Conservation (phyloP, 2,888 invertebrate genomes). For the Caenorhabditis japonica region DNA sequence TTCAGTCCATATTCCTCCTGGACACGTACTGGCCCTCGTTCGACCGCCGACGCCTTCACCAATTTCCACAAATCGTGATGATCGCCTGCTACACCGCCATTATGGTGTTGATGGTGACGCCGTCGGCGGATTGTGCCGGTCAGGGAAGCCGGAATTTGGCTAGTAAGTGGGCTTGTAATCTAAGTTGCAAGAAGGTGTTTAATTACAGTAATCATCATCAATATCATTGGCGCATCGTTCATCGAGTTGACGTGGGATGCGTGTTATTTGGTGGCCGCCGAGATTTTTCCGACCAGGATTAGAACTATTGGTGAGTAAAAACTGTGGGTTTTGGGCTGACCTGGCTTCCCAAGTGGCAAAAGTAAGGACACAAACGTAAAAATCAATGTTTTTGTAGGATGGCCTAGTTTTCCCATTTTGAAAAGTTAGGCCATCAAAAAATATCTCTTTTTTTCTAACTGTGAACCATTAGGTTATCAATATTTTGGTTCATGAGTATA, state of each 20-base stretch:
- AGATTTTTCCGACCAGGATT: constrained; percentile 65
- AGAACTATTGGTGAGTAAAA: constrained; percentile 44
- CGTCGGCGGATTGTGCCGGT: constrained; percentile 51
- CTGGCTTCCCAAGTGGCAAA: too few species aligned
- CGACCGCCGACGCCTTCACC: constrained; percentile 72
- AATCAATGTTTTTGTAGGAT: too few species aligned
- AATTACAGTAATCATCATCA: constrained; percentile 67
- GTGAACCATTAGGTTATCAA: too few species aligned
- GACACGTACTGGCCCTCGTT: constrained; percentile 68
- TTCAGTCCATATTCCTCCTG: constrained; percentile 68
- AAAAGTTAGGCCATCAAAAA: too few species aligned
- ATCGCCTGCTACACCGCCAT: constrained; percentile 68
- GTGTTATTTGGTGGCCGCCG: constrained; percentile 73
- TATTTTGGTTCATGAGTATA: too few species aligned
- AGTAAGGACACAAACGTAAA: too few species aligned
- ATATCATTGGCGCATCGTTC: constrained; percentile 70
- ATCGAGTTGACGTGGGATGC: constrained; percentile 76
- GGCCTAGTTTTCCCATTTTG: too few species aligned
- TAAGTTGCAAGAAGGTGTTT: neutral
- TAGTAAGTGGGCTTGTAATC: constrained; percentile 24
- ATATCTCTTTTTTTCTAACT: too few species aligned
- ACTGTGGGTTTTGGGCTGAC: constrained; percentile 24
- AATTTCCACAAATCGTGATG: constrained; percentile 69
- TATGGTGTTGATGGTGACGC: constrained; percentile 61
- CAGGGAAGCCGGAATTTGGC: constrained; percentile 52